Evolutionary conservation across 2,888 invertebrate genomes (phyloP), one percentile per base, ranked within the genome.

Genomic region (Caenorhabditis drosophilae): DNA sequence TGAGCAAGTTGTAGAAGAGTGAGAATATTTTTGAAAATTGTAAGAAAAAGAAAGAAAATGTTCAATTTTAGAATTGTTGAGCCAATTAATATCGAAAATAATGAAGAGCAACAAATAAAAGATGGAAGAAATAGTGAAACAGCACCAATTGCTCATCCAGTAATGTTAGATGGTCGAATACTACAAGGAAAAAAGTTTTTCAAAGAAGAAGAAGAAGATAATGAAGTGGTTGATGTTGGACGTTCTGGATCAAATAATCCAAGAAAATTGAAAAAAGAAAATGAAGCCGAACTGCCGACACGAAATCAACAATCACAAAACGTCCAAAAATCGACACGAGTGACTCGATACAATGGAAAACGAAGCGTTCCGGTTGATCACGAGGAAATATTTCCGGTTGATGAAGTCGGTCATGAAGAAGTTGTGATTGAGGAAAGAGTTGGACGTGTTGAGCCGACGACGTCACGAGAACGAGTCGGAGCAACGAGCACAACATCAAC

Each of bases 171-270:
- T 44, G 63, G 63, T 3, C 41, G 46, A 2, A 18, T 50, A 9
- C 12, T 62, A 11, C 47, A 40, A 34, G 25, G 36, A 15, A 66
- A 59, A 31, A 50, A 35, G 35, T 38, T 53, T 46, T 59, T 66
- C 42, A 59, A 59, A 45, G 49, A 45, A 12, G 64, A 64, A 31
- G 59, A 51, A 25, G 18, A 15, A n/a, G 46, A 55, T 23, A n/a
- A n/a, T n/a, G 66, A 52, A 42, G 59, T 16, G 25, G 40, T 51
- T 25, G 51, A 27, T 12, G 47, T 12, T 12, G 25, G 12, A n/a
- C 27, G 31, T 27, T 9, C 26, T 45, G 45, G n/a, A n/a, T 23
- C 15, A 15, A 25, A 6, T 36, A n/a, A 15, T 12, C 35, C 3
- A n/a, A 23, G 20, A 35, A 49, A 20, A 3, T 3, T 12, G 23